Evolutionary conservation across 37 sponge, comb jelly and placozoan genomes (phyloP), one percentile per base, ranked within the genome.

Genomic region (Ianthella basta): DNA sequence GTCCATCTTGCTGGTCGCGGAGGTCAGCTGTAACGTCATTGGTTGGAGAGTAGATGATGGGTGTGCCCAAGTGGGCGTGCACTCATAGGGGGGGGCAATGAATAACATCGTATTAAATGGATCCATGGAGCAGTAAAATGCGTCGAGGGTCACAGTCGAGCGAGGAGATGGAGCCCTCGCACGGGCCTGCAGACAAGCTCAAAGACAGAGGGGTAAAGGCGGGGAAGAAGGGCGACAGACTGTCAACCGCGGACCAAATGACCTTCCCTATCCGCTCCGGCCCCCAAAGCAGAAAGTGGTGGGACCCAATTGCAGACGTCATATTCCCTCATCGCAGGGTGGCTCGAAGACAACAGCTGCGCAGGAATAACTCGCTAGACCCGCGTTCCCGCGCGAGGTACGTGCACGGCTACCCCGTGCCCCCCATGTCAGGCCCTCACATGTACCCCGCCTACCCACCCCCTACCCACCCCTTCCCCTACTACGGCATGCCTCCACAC

Each of bases 221-320:
- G 8, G 50, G 50, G 8, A 44, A 8, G 50, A 44, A 44, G 50
- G 29, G 29, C 64, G 29, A 61, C 29, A n/a, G 64, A 61, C 4
- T 27, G 24, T 10, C 14, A 61, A 2, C 64, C 27, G 64, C 64
- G 29, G 64, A 61, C 64, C 64, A 61, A 10, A 29, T 61, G 2
- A 29, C 29, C 24, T 29, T 61, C 29, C 64, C 41, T 10, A 21
- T 24, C 50, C 50, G 8, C 50, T 3, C 50, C 6, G 50, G 50
- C 6, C 50, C 50, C 50, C 50, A 44, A 0, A 36, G 78, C 20
- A 75, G 40, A 36, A 75, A 75, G 25, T 75, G 78, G 78, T 75
- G 78, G 78, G 78, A 75, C 38, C 78, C 78, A 0, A 75, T 75
- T 75, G 78, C 78, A 39, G 54, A 75, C 38, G 44, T 75, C n/a